These are phyloP conservation scores for Numida meleagris DNA, from an alignment of 2,113 vertebrate species.

Conservation along the genomic window DNA sequence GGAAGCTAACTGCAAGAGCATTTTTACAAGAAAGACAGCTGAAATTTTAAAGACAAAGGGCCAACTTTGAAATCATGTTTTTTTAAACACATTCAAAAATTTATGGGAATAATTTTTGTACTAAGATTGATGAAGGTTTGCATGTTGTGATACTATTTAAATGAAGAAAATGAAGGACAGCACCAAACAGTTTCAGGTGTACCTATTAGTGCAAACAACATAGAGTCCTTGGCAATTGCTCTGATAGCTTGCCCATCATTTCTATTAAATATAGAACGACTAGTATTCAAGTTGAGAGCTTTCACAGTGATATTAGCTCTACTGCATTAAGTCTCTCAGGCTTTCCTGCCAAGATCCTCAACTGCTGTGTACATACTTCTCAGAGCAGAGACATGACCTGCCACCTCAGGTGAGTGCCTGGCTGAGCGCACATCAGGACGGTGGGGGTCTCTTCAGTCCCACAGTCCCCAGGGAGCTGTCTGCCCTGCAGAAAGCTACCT, in stretches of 20 bases:
- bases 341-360: background rate
- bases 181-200: background rate
- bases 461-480: background rate
- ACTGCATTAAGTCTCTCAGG: background rate
- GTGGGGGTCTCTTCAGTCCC: background rate
- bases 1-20: background rate
- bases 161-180: background rate
- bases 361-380: background rate
- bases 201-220: background rate
- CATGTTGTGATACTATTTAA: background rate
- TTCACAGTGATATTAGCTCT: background rate
- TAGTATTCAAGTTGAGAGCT: background rate
- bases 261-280: background rate
- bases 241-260: background rate
- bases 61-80: background rate
- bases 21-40: constrained; percentile 6
- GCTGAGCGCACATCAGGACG: background rate
- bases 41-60: background rate
- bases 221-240: background rate
- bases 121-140: background rate
- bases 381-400: accelerated
- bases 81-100: background rate
- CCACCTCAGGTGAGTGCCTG: background rate
- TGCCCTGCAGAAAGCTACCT: background rate
- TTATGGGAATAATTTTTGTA: background rate